A percentile compares a stretch with the other conserved stretches of the same genome.
Evolutionary conservation across 2,113 vertebrate genomes (phyloP).

Genomic region (Datnioides undecimradiatus): DNA sequence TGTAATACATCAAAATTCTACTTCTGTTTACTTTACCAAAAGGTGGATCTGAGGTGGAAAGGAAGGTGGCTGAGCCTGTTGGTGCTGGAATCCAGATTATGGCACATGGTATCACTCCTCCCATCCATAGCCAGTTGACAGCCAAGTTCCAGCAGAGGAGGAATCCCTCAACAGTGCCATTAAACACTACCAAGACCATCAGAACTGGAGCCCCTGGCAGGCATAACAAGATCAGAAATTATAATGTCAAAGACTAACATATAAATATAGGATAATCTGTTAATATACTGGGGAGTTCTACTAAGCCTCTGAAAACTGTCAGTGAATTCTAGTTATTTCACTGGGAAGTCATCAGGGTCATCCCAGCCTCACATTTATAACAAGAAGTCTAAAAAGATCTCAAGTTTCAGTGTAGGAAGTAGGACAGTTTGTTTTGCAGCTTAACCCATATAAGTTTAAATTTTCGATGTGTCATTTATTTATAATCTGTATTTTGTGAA

Average conservation of each 20-base stretch:
- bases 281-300: not conserved
- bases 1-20: not conserved
- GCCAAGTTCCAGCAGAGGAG: slow-evolving; percentile 67
- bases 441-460: too few species aligned
- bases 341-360: not conserved
- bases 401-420: not conserved
- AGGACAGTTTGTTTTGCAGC: not conserved
- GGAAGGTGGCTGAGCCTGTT: slow-evolving; percentile 16
- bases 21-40: slow-evolving; percentile 19
- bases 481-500: not conserved
- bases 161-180: slow-evolving; percentile 50
- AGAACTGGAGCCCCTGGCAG: slow-evolving; percentile 27
- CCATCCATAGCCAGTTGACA: slow-evolving; percentile 38
- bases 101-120: slow-evolving; percentile 64
- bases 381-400: not conserved
- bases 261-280: not conserved
- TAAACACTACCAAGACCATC: slow-evolving; percentile 3
- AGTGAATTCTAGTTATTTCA: not conserved
- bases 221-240: slow-evolving; percentile 87
- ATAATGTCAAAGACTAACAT: slow-evolving; percentile 88
- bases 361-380: not conserved
- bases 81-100: slow-evolving; percentile 44
- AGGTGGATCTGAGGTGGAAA: slow-evolving; percentile 30
- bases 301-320: not conserved
- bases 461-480: not conserved